These are phyloP conservation scores for Chelonus insularis DNA, from an alignment of 1,140 invertebrate genomes.

Conservation along the genomic window DNA sequence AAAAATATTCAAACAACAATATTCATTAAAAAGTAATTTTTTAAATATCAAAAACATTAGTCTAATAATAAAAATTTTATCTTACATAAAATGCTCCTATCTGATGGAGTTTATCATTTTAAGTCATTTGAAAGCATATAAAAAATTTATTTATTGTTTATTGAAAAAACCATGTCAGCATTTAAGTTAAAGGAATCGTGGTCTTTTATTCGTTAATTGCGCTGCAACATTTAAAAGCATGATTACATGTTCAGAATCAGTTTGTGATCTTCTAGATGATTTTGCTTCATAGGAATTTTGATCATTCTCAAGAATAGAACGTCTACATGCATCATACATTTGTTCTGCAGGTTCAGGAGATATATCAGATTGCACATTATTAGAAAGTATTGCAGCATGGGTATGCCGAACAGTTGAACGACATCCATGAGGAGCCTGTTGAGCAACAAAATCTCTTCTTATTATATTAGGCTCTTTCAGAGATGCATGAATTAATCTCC, in stretches of 20 bases:
- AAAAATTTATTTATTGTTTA: too few species aligned
- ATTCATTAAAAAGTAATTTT: too few species aligned
- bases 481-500: slow-evolving; percentile 4
- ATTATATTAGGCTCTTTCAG: background rate
- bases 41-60: too few species aligned
- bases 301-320: background rate
- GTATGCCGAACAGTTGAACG: slow-evolving; percentile 10
- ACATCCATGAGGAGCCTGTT: background rate
- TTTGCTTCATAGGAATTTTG: background rate
- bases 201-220: slow-evolving; percentile 18
- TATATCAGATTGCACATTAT: background rate
- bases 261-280: slow-evolving; percentile 4
- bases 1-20: too few species aligned
- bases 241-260: slow-evolving; percentile 4
- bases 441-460: slow-evolving; percentile 4
- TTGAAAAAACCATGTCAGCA: too few species aligned
- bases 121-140: too few species aligned
- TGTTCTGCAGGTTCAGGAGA: background rate
- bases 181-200: slow-evolving; percentile 14
- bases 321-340: background rate
- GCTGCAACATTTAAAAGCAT: slow-evolving; percentile 15
- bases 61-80: too few species aligned
- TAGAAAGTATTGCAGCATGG: background rate
- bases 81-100: too few species aligned
- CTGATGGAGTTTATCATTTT: too few species aligned